A percentile compares a stretch with the other conserved stretches of the same genome.
Conservation (phyloP, 2,888 invertebrate species). For the Ariolimax columbianus region DNA sequence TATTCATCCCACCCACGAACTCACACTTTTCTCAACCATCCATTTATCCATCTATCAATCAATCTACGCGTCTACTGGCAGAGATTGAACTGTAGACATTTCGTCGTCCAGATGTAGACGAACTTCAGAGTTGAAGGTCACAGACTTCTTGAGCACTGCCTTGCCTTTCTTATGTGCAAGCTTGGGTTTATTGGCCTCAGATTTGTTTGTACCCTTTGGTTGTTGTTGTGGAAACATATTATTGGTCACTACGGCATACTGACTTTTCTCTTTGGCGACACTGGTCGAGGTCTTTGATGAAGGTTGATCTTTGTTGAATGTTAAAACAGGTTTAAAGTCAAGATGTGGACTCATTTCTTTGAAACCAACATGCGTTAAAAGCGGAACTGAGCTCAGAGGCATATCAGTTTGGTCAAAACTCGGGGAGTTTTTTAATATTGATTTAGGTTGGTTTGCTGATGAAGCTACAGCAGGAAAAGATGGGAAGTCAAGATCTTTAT, state of each 20-base stretch:
- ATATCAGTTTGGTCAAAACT: slow-evolving; percentile 2
- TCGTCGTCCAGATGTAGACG: slow-evolving; percentile 29
- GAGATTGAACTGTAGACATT: background rate
- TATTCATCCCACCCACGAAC: background rate
- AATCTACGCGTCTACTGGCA: background rate
- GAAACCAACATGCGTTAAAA: background rate
- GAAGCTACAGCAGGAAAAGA: background rate
- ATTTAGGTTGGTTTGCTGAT: slow-evolving; percentile 20
- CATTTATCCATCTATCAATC: background rate
- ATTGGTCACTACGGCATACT: background rate
- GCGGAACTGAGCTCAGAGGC: background rate
- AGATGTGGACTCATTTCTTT: background rate
- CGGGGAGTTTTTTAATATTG: slow-evolving; percentile 29
- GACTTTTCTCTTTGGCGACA: background rate
- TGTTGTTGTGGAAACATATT: background rate
- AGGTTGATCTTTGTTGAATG: background rate
- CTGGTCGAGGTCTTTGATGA: background rate
- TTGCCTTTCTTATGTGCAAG: background rate
- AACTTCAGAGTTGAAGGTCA: slow-evolving; percentile 31
- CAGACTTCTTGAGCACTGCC: slow-evolving; percentile 3
- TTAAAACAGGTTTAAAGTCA: slow-evolving; percentile 10
- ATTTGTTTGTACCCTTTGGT: background rate
- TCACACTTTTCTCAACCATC: too few relatives aligned
- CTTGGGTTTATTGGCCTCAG: background rate
- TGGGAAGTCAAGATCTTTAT: too few relatives aligned